A percentile compares a stretch with the other conserved stretches of the same genome.
Evolutionary conservation across 2,888 invertebrate species (phyloP).

Genomic region (Abrostola tripartita): DNA sequence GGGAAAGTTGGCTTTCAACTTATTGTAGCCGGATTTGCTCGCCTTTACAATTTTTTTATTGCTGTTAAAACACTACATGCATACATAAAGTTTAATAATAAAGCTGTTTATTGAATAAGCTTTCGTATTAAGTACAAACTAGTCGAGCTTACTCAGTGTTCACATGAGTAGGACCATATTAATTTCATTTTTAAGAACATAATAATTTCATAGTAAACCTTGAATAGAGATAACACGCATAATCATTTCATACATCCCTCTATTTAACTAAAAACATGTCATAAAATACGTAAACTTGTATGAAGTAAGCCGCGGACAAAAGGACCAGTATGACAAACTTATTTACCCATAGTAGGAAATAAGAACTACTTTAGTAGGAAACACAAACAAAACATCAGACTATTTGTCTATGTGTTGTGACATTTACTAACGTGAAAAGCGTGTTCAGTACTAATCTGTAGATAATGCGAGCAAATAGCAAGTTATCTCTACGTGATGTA

Average conservation of each 20-base stretch:
- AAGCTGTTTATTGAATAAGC: too few species aligned
- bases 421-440: conserved; percentile 42
- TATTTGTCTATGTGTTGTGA: conserved; percentile 14
- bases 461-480: conserved; percentile 43
- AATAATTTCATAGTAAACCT: too few species aligned
- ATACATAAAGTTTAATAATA: too few species aligned
- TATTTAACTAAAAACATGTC: too few species aligned
- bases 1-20: conserved; percentile 32
- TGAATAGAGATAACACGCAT: too few species aligned
- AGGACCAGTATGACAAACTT: background rate
- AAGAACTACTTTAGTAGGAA: conserved; percentile 5
- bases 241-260: too few species aligned
- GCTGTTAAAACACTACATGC: background rate
- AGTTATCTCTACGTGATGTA: conserved; percentile 29
- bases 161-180: too few species aligned
- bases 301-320: background rate
- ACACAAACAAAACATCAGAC: conserved; percentile 27
- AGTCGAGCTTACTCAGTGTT: too few species aligned
- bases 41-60: background rate
- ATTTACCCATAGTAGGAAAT: background rate
- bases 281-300: background rate
- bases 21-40: conserved; percentile 12
- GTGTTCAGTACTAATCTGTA: conserved; percentile 44
- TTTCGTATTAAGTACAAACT: too few species aligned
- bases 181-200: too few species aligned